A percentile compares a stretch with the other conserved stretches of the same genome.
These are phyloP conservation scores for Pristionchus arcanus DNA, from an alignment of 2,888 invertebrate species.

Conservation along the genomic window DNA sequence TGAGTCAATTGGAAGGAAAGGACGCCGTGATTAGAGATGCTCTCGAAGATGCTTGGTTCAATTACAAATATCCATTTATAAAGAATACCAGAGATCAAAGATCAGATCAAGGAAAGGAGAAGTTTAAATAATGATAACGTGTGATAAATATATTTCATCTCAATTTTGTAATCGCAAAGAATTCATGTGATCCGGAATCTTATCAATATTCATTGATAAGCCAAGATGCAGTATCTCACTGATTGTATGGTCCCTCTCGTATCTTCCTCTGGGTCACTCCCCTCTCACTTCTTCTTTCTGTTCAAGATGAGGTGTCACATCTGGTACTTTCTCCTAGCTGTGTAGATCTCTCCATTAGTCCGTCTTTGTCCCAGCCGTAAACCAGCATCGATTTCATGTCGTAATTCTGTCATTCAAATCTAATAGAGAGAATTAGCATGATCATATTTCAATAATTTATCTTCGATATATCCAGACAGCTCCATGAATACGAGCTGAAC, in stretches of 20 bases:
- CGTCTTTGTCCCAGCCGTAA: neutral
- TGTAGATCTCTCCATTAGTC: neutral
- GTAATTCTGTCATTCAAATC: no score
- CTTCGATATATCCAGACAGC: no score
- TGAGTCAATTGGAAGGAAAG: conserved; percentile 42
- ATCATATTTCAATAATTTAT: no score
- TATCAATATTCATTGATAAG: neutral
- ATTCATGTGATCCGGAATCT: neutral
- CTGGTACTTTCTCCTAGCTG: neutral
- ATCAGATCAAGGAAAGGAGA: neutral
- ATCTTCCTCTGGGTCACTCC: neutral
- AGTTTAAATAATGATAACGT: neutral
- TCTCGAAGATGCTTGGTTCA: conserved; percentile 37
- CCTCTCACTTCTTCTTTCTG: conserved; percentile 8
- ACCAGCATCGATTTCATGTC: no score
- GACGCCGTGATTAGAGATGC: conserved; percentile 36
- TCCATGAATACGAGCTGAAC: no score
- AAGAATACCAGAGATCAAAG: neutral
- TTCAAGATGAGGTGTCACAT: neutral
- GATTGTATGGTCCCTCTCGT: neutral
- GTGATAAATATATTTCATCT: neutral
- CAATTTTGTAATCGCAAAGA: neutral
- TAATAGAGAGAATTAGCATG: no score
- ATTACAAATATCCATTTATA: conserved; percentile 41
- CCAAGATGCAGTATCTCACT: neutral